Evolutionary conservation across 2,113 vertebrate genomes (phyloP).

Genomic region (Tenebrosternarchus preto): DNA sequence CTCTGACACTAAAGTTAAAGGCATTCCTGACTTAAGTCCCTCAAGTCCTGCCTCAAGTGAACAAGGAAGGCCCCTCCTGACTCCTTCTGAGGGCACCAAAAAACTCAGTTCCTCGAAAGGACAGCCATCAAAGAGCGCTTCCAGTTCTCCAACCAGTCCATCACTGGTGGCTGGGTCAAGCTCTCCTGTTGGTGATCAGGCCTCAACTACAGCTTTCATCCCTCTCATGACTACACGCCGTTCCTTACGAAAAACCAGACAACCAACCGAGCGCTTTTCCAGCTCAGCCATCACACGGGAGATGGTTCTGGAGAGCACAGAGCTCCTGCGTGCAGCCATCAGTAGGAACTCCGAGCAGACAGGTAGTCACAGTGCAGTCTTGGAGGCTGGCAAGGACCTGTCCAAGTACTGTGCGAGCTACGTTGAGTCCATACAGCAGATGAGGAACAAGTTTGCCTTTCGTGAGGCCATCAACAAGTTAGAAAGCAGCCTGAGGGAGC

Average conservation of each 20-base stretch:
- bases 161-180: conserved; percentile 60
- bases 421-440: conserved; percentile 98
- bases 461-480: conserved; percentile 98
- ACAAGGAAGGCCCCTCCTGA: conserved; percentile 61
- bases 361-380: conserved; percentile 89
- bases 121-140: conserved; percentile 71
- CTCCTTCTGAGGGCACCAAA: conserved; percentile 69
- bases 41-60: conserved; percentile 68
- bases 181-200: conserved; percentile 64
- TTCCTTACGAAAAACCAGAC: conserved; percentile 91
- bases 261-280: conserved; percentile 82
- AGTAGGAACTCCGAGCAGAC: conserved; percentile 90
- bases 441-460: conserved; percentile 97
- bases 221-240: conserved; percentile 88
- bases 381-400: conserved; percentile 96
- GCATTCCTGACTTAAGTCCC: conserved; percentile 68
- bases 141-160: conserved; percentile 62
- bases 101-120: conserved; percentile 83
- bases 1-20: conserved; percentile 75
- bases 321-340: conserved; percentile 85
- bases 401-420: conserved; percentile 92
- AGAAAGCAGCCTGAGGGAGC: conserved; percentile 89
- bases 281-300: conserved; percentile 88
- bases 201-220: conserved; percentile 81
- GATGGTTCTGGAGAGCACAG: conserved; percentile 85